Base-by-base conservation (phyloP, 1,140 invertebrate genomes). In the Zaprionus tsacasi region DNA sequence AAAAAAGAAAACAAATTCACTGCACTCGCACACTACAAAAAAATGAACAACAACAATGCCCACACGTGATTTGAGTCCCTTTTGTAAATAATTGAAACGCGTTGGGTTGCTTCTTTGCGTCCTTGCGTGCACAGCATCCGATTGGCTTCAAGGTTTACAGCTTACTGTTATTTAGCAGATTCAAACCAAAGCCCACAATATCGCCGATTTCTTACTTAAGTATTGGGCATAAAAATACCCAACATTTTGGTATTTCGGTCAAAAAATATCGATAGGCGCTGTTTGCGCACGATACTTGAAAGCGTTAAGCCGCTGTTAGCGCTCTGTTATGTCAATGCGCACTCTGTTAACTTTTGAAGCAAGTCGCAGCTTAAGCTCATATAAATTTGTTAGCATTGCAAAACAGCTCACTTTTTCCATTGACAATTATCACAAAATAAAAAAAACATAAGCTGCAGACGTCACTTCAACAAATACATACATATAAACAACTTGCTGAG, bases 101-200 rank as follows among this genome's bases (percentile, higher is more conserved):
- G 52, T 52, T 40, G 6, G 38, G 21, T 35, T 55, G 40, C 40
- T 52, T n/a, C 15, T 12, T 12, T 8, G 17, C 27, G n/a, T 36
- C 30, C 33, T 70, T 73, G 56, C 70, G 66, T 48, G 58, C 66
- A 25, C 58, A 74, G 66, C 71, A 70, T 74, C 71, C 71, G 71
- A 33, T 58, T 50, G 57, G 66, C 58, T 69, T 63, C 61, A 61
- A 48, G 52, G 58, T 74, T 70, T 74, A 74, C 71, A 74, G 71
- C 71, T 74, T 5, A 74, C 71, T 74, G 71, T 70, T 70, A 63
- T 50, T 58, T 70, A 50, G 58, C 66, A 70, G 58, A 56, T 50
- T 61, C 52, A 40, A 56, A 69, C 43, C 48, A 5, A 38, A 69
- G 25, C 48, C 38, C 21, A 33, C n/a, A 12, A n/a, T 36, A 50